phyloP scores from a whole-genome alignment of 1,140 invertebrate genomes.

The Drosophila funebris region DNA sequence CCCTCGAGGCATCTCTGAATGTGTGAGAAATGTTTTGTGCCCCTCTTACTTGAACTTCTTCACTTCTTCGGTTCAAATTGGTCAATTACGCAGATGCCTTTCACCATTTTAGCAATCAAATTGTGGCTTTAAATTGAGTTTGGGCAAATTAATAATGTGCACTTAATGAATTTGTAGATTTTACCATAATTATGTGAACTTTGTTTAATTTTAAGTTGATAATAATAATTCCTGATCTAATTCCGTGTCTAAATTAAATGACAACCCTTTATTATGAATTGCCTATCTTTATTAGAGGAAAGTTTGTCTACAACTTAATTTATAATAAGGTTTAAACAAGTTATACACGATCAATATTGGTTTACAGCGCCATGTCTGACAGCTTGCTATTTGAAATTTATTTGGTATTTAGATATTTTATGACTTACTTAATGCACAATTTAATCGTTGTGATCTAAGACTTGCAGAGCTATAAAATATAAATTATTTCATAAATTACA shows the following conservation, averaged over 20 bases:
- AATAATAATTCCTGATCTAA: too few relatives aligned
- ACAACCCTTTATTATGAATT: too few relatives aligned
- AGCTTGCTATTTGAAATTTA: slow-evolving; percentile 17
- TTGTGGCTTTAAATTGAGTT: background rate
- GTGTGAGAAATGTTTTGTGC: slow-evolving; percentile 42
- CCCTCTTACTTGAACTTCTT: slow-evolving; percentile 43
- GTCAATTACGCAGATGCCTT: slow-evolving; percentile 41
- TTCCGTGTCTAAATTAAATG: too few relatives aligned
- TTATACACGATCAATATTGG: background rate
- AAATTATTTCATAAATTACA: slow-evolving; percentile 32
- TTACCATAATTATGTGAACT: too few relatives aligned
- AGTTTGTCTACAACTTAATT: background rate
- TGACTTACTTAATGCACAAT: slow-evolving; percentile 41
- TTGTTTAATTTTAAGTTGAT: too few relatives aligned
- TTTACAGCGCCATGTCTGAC: slow-evolving; percentile 14
- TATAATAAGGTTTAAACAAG: background rate
- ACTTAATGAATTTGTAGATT: too few relatives aligned
- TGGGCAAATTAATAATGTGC: background rate
- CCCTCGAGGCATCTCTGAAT: slow-evolving; percentile 24
- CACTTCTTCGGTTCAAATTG: slow-evolving; percentile 38
- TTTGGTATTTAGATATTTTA: slow-evolving; percentile 25
- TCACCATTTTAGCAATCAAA: slow-evolving; percentile 9
- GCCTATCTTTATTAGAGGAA: too few relatives aligned
- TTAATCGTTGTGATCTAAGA: slow-evolving; percentile 4
- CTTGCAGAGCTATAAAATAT: slow-evolving; percentile 11